phyloP scores from a whole-genome alignment of 1,140 invertebrate species.

The Thaumetopoea pityocampa region DNA sequence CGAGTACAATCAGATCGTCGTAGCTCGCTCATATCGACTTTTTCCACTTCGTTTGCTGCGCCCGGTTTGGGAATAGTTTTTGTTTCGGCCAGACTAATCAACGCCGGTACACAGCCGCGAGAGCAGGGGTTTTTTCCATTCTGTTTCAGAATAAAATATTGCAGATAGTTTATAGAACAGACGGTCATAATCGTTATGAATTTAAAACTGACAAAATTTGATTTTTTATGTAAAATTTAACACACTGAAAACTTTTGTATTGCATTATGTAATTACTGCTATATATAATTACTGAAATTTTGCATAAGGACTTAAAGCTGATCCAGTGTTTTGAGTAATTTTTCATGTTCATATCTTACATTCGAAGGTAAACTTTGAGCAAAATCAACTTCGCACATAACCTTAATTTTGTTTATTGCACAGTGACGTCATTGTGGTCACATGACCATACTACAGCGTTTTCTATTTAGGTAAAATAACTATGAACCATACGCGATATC shows the following conservation, averaged over 20 bases:
- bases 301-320: too few species aligned
- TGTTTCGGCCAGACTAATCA: slow-evolving; percentile 70
- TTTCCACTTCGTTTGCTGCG: slow-evolving; percentile 70
- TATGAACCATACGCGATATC: too few species aligned
- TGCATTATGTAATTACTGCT: too few species aligned
- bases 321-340: too few species aligned
- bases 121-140: slow-evolving; percentile 59
- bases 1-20: slow-evolving; percentile 58
- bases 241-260: neutral
- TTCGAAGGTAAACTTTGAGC: too few species aligned
- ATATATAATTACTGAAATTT: too few species aligned
- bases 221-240: slow-evolving; percentile 7
- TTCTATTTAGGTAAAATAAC: too few species aligned
- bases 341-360: too few species aligned
- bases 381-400: too few species aligned
- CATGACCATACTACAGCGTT: too few species aligned
- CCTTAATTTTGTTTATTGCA: too few species aligned
- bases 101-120: slow-evolving; percentile 56
- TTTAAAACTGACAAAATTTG: slow-evolving; percentile 5
- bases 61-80: slow-evolving; percentile 71
- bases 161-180: slow-evolving; percentile 21
- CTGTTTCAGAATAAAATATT: slow-evolving; percentile 61
- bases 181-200: slow-evolving; percentile 12
- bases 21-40: slow-evolving; percentile 64
- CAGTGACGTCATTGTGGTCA: too few species aligned